A percentile compares a stretch with the other conserved stretches of the same genome.
Conservation (phyloP, 2,113 vertebrate species). For the Neolamprologus falcicula region DNA sequence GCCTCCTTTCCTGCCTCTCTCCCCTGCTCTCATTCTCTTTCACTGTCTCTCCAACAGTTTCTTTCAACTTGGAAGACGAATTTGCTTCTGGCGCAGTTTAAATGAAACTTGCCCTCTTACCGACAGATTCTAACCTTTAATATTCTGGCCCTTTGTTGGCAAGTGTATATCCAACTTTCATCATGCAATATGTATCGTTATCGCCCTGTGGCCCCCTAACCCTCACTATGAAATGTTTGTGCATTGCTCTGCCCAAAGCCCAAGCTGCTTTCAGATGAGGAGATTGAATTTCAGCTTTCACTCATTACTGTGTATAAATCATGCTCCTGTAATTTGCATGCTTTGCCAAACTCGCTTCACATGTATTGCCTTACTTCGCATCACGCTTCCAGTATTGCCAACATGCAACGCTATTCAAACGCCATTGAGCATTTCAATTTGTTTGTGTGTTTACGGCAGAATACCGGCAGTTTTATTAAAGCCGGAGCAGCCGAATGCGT, state of each 20-base stretch:
- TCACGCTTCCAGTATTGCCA: neutral
- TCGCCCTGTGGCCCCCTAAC: conserved; percentile 15
- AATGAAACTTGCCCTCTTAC: conserved; percentile 70
- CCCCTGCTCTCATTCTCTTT: neutral
- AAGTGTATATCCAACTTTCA: conserved; percentile 64
- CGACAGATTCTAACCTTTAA: conserved; percentile 66
- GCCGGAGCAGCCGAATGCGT: neutral
- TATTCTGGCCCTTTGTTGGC: conserved; percentile 62
- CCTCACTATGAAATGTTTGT: conserved; percentile 32
- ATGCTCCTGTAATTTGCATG: conserved; percentile 2
- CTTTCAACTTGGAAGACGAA: conserved; percentile 42
- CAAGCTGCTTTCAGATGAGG: neutral
- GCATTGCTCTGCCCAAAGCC: neutral
- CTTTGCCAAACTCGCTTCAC: neutral
- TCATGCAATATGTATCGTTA: conserved; percentile 56
- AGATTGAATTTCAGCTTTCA: conserved; percentile 29
- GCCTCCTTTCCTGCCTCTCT: neutral
- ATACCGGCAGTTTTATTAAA: conserved; percentile 22
- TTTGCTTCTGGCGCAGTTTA: conserved; percentile 66
- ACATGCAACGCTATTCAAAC: neutral
- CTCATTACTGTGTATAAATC: conserved; percentile 16
- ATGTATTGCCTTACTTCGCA: conserved; percentile 3
- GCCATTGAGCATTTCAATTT: neutral
- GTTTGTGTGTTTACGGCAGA: conserved; percentile 17
- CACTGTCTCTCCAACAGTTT: neutral